Evolutionary conservation across 2,797 vertebrate genomes (phyloP).

Genomic region (Diplodus sargus): DNA sequence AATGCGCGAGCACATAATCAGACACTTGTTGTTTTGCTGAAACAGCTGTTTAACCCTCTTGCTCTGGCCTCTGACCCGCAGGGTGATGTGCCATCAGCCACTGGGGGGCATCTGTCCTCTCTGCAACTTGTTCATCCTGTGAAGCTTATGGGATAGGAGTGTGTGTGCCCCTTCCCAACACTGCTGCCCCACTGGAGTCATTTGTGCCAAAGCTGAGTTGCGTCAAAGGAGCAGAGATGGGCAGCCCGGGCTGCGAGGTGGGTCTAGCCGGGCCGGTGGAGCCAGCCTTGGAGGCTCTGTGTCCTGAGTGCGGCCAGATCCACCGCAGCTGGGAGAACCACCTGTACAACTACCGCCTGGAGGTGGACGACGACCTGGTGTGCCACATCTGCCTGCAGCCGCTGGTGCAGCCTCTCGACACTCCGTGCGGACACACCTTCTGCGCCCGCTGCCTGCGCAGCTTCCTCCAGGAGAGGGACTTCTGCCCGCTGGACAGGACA

Average conservation of each 20-base stretch:
- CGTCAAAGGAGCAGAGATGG: slow-evolving; percentile 84
- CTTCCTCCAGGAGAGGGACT: slow-evolving; percentile 97
- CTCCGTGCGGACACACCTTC: slow-evolving; percentile 98
- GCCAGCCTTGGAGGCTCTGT: slow-evolving; percentile 89
- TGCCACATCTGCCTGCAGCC: slow-evolving; percentile 99
- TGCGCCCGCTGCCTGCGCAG: slow-evolving; percentile 97
- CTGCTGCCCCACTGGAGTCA: slow-evolving; percentile 73
- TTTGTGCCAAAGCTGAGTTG: slow-evolving; percentile 76
- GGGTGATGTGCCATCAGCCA: slow-evolving; percentile 81
- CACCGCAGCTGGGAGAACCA: slow-evolving; percentile 97
- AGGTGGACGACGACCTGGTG: slow-evolving; percentile 97
- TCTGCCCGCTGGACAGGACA: slow-evolving; percentile 96
- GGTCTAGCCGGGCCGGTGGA: slow-evolving; percentile 86
- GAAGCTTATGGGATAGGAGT: slow-evolving; percentile 82
- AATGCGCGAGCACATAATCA: slow-evolving; percentile 64
- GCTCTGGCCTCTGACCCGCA: slow-evolving; percentile 72
- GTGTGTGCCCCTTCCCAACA: slow-evolving; percentile 63
- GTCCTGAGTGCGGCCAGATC: slow-evolving; percentile 96
- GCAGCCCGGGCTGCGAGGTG: slow-evolving; percentile 91
- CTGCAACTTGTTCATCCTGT: slow-evolving; percentile 64
- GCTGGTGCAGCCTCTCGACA: slow-evolving; percentile 95
- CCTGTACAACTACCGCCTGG: slow-evolving; percentile 96
- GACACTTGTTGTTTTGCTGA: slow-evolving; percentile 72
- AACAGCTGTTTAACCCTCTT: slow-evolving; percentile 74
- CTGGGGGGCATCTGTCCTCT: slow-evolving; percentile 83